These are phyloP conservation scores for Chrysaora quinquecirrha DNA, from an alignment of 30 jellyfish, hydroid and myxozoan genomes.

Conservation along the genomic window DNA sequence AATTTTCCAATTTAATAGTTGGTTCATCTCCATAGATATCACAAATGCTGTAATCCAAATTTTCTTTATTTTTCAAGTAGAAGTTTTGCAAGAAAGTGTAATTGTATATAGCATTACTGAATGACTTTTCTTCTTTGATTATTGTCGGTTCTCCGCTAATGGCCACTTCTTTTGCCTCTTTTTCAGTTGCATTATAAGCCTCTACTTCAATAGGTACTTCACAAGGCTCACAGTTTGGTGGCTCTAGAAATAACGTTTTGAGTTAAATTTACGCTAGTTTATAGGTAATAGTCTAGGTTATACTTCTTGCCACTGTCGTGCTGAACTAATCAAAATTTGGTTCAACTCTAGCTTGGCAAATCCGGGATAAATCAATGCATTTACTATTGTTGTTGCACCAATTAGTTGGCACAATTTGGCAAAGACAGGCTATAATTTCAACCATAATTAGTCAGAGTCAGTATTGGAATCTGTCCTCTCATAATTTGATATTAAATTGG, in stretches of 20 bases:
- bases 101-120: constrained; percentile 28
- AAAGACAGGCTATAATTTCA: too few species aligned
- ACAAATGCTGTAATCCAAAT: constrained; percentile 55
- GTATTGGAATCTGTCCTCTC: too few species aligned
- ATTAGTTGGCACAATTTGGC: too few species aligned
- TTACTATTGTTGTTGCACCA: too few species aligned
- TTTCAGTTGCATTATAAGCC: constrained; percentile 38
- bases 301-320: too few species aligned
- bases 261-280: too few species aligned
- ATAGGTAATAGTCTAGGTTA: too few species aligned
- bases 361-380: too few species aligned
- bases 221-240: constrained; percentile 66
- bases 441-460: too few species aligned
- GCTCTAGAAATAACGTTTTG: constrained; percentile 34
- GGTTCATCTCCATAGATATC: constrained; percentile 56
- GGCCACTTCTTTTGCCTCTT: constrained; percentile 40
- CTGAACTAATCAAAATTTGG: too few species aligned
- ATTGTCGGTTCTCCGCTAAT: constrained; percentile 52
- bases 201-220: constrained; percentile 38
- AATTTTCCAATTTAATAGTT: constrained; percentile 10
- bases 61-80: constrained; percentile 34
- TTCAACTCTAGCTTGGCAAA: too few species aligned
- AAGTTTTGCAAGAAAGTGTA: constrained; percentile 39
- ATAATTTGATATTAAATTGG: too few species aligned
- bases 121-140: constrained; percentile 26